Evolutionary conservation across 1,140 invertebrate genomes (phyloP), one percentile per base, ranked within the genome.

Genomic region (Oreohelix idahoensis): DNA sequence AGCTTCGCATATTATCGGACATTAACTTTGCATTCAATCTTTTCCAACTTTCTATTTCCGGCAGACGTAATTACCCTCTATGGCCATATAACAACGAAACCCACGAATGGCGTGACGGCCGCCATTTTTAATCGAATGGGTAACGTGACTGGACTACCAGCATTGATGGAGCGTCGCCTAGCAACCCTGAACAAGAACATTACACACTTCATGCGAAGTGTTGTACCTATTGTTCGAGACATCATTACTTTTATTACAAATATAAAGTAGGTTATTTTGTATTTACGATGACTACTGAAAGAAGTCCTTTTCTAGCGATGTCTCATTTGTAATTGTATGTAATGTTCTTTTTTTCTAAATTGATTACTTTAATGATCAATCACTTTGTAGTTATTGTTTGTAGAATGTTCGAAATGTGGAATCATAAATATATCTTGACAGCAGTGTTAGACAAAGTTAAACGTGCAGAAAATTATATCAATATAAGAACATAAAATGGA

Each of bases 101-200:
- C 79, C 39, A 32, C 35, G 13, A 51, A 13, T 45, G 11, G 29
- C 49, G 35, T 32, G 69, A 45, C 29, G 39, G 79, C 79, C 8
- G 79, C 70, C 39, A 45, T 81, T 11, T 71, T 74, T 36, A 81
- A 81, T 42, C 38, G 42, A 8, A 81, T 81, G 79, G 79, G 79
- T 32, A 38, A 35, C 10, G 15, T 73, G n/a, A 35, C 38, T 10
- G 79, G 79, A 5, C 69, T 71, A 13, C 69, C 70, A 11, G 70
- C 45, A 4, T 23, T 17, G 29, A 51, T 81, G 29, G 79, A 81
- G 66, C 32, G 23, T 8, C 66, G 32, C 23, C 29, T 81, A 45
- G 66, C 79, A 17, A 51, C 42, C 0, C 66, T 81, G 20, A 81
- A 74, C 70, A 81, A 74, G 49, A 81, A 74, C 35, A 51, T 81